Evolutionary conservation across 2,888 invertebrate genomes (phyloP).

Genomic region (Torymus tubicola): DNA sequence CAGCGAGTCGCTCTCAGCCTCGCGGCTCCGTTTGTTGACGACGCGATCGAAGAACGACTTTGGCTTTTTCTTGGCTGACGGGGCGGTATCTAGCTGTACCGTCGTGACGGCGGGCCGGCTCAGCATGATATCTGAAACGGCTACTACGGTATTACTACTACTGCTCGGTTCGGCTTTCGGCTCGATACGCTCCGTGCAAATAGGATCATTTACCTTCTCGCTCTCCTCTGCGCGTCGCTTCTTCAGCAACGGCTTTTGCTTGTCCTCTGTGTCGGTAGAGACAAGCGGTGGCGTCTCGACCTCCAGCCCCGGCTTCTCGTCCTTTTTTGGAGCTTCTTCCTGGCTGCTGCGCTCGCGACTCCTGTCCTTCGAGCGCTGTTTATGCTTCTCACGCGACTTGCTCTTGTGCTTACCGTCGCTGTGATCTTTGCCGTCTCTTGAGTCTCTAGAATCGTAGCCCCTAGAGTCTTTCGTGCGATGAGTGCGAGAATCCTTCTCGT

Average conservation of each 20-base stretch:
- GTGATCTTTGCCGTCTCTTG: conserved; percentile 56
- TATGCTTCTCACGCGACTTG: conserved; percentile 49
- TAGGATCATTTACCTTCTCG: conserved; percentile 66
- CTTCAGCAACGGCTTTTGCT: conserved; percentile 30
- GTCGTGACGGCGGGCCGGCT: conserved; percentile 31
- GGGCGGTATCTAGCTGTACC: conserved; percentile 2
- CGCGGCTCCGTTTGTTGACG: conserved; percentile 36
- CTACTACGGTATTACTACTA: conserved; percentile 66
- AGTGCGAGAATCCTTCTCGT: conserved; percentile 48
- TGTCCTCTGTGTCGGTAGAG: conserved; percentile 32
- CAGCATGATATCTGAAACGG: conserved; percentile 67
- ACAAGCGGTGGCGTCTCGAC: background rate
- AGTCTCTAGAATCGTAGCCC: conserved; percentile 57
- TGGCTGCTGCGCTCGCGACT: conserved; percentile 56
- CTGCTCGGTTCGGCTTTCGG: conserved; percentile 61
- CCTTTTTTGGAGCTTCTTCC: conserved; percentile 45
- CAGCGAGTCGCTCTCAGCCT: conserved; percentile 4
- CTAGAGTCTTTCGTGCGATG: conserved; percentile 51
- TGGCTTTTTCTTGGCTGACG: conserved; percentile 34
- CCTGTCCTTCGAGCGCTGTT: conserved; percentile 62
- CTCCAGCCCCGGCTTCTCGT: conserved; percentile 24
- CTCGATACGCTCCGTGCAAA: conserved; percentile 57
- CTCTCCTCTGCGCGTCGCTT: conserved; percentile 60
- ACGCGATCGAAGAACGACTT: conserved; percentile 53
- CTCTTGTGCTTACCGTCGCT: conserved; percentile 48